A percentile compares a stretch with the other conserved stretches of the same genome.
Conservation (phyloP, 2,888 invertebrate species). For the Frankliniella fusca region DNA sequence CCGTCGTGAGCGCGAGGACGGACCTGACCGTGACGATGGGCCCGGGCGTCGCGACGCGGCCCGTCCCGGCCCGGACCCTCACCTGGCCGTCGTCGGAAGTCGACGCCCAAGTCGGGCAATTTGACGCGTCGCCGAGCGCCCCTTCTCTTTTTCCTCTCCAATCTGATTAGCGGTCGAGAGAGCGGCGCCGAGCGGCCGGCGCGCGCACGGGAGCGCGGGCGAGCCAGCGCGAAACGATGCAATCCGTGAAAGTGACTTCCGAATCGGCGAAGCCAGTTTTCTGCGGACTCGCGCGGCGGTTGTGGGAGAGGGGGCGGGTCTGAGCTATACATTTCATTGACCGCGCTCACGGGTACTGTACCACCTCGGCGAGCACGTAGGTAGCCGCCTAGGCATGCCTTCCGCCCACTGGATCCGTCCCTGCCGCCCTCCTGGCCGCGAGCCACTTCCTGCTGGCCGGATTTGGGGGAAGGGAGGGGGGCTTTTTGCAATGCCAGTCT, state of each 20-base stretch:
- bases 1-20: not conserved
- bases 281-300: not conserved
- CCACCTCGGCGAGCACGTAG: too few relatives aligned
- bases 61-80: not conserved
- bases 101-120: not conserved
- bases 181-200: not conserved
- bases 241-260: slow-evolving; percentile 19
- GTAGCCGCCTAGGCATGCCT: too few relatives aligned
- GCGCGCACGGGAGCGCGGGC: not conserved
- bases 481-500: too few relatives aligned
- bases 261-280: slow-evolving; percentile 16
- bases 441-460: too few relatives aligned
- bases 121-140: too few relatives aligned
- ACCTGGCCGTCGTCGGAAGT: not conserved
- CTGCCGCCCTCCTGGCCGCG: too few relatives aligned
- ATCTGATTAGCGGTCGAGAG: not conserved
- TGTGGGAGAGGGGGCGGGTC: too few relatives aligned
- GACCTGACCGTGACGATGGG: not conserved
- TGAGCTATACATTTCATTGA: too few relatives aligned
- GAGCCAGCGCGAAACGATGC: not conserved
- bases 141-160: not conserved
- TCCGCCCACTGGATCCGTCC: too few relatives aligned
- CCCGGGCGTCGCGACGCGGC: not conserved
- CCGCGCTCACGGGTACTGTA: too few relatives aligned
- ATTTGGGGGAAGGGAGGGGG: too few relatives aligned